Evolutionary conservation across 2,888 invertebrate genomes (phyloP), one percentile per base, ranked within the genome.

Genomic region (Heliconius charithonia): DNA sequence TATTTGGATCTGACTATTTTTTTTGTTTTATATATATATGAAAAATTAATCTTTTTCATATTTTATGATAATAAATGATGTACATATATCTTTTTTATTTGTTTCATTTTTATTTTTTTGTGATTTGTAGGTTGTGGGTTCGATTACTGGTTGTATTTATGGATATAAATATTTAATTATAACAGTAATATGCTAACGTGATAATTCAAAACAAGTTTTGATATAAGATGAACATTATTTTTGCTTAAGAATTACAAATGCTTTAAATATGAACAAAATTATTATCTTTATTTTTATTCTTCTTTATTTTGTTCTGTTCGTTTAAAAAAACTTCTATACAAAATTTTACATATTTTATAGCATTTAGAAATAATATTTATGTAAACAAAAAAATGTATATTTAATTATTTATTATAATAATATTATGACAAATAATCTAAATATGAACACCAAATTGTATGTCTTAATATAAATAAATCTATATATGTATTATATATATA

Each of bases 371-470:
- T 51, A 19, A 6, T 51, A 6, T 51, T 51, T 51, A 51, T 51
- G 51, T 22, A 22, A 22, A 67, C 37, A 67, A 37, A n/a, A n/a
- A 25, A 16, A 9, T 67, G n/a, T 22, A 67, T 51, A 41, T 51
- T 51, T 27, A 70, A 27, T n/a, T 63, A 27, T 27, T 27, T 37
- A n/a, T n/a, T n/a, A 4, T 41, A 41, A 25, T 67, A 37, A 37
- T 37, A 41, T 37, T 27, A 13, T 70, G 41, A 70, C 27, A 51
- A 51, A 70, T 70, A 70, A 70, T 70, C 12, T 27, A 51, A 13
- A 41, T 22, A n/a, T 67, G 9, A 67, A 69, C 69, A 69, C 69
- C 69, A 69, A 69, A 69, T 69, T 37, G n/a, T 37, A 69, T 69
- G 69, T n/a, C 7, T 65, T 65, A 69, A 27, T 63, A 63, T 63